phyloP scores from a whole-genome alignment of 2,797 vertebrate species.

The Podarcis siculus region DNA sequence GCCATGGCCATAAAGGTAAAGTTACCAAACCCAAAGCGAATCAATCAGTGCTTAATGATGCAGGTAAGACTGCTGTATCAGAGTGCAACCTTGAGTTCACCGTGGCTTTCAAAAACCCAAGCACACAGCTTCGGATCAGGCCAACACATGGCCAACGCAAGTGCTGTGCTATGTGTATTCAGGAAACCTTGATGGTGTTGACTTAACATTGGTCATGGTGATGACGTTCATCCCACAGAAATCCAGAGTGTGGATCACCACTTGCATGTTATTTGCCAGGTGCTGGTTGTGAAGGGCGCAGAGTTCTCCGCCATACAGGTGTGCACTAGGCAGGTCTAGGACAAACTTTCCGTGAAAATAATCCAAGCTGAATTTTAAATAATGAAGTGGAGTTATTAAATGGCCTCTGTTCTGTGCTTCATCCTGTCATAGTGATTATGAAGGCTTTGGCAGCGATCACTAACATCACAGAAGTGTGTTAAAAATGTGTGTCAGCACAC shows the following conservation, averaged over 20 bases:
- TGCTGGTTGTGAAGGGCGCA: neutral
- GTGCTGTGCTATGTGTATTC: neutral
- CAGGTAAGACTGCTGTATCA: constrained; percentile 1
- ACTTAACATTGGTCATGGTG: neutral
- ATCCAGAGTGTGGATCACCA: neutral
- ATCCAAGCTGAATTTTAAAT: neutral
- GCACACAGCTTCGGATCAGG: neutral
- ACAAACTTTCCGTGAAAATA: neutral
- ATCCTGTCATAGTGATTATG: neutral
- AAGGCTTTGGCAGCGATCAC: neutral
- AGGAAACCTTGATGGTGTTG: neutral
- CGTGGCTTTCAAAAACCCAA: neutral
- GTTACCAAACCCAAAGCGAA: neutral
- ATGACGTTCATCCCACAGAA: neutral
- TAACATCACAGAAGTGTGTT: neutral
- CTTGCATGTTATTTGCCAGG: neutral
- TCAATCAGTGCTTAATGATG: neutral
- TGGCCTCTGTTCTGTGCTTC: neutral
- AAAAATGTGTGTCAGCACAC: neutral
- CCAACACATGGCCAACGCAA: neutral
- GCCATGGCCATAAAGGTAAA: neutral
- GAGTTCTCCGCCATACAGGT: too few species aligned
- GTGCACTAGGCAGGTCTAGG: neutral
- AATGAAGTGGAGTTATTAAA: neutral
- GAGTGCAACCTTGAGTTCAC: constrained; percentile 3